phyloP scores from a whole-genome alignment of 2,888 invertebrate species.

The Caenorhabditis sp. region DNA sequence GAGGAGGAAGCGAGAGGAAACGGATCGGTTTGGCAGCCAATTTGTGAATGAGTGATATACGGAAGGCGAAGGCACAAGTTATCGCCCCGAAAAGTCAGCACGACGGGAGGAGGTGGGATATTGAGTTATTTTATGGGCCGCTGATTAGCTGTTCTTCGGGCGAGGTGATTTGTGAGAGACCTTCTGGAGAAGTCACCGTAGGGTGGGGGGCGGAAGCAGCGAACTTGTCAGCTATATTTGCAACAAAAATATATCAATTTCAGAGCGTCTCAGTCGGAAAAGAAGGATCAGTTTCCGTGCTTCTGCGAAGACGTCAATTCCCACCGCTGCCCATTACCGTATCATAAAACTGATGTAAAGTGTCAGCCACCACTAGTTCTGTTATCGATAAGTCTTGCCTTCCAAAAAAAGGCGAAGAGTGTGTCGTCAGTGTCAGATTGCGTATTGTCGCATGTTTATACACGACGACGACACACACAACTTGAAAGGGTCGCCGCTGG shows the following conservation, averaged over 20 bases:
- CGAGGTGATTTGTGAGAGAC: background rate
- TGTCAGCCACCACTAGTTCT: background rate
- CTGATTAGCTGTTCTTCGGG: conserved; percentile 9
- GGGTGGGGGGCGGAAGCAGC: too few relatives aligned
- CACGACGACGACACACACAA: conserved; percentile 34
- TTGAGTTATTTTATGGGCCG: conserved; percentile 35
- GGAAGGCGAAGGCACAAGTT: background rate
- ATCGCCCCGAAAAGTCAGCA: conserved; percentile 1
- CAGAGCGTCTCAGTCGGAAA: too few relatives aligned
- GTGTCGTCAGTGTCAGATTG: conserved; percentile 11
- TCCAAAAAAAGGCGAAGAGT: conserved; percentile 3
- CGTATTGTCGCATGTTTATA: conserved; percentile 19
- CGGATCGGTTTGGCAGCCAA: conserved; percentile 7
- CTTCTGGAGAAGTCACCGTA: too few relatives aligned
- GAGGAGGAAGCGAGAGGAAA: background rate
- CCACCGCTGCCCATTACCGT: background rate
- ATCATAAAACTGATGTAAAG: conserved; percentile 8
- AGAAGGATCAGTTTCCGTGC: too few relatives aligned
- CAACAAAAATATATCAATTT: too few relatives aligned
- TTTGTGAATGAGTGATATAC: conserved; percentile 15
- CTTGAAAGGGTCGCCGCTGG: conserved; percentile 50
- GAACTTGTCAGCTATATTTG: too few relatives aligned
- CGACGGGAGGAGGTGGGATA: conserved; percentile 3
- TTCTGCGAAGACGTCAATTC: background rate
- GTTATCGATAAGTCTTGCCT: conserved; percentile 20